Evolutionary conservation across 2,113 vertebrate genomes (phyloP).

Genomic region (Oceanodroma tethys): DNA sequence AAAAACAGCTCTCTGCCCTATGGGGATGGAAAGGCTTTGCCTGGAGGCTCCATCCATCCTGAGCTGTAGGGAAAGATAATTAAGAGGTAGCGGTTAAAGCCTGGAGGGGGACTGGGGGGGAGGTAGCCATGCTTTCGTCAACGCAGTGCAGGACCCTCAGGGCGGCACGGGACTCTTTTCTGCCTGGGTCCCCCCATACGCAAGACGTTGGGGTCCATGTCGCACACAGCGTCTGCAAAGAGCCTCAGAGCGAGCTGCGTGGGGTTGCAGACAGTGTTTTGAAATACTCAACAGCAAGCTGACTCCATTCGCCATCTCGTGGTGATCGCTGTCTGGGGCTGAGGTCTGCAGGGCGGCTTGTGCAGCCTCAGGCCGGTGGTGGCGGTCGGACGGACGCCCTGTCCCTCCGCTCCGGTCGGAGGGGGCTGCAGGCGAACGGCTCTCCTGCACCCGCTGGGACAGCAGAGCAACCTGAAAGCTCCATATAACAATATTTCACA

Average conservation of each 20-base stretch:
- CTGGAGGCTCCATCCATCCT: background rate
- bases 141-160: background rate
- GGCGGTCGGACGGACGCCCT: background rate
- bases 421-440: background rate
- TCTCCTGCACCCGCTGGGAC: background rate
- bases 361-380: fast-evolving
- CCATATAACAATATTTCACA: background rate
- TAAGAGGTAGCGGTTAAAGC: background rate
- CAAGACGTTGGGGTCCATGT: fast-evolving
- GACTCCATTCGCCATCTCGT: background rate
- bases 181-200: fast-evolving
- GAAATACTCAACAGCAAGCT: background rate
- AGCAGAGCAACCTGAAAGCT: background rate
- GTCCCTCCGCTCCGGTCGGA: fast-evolving
- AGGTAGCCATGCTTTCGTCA: background rate
- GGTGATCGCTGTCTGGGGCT: background rate
- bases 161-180: fast-evolving
- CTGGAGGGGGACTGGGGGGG: too few species aligned
- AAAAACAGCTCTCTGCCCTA: background rate
- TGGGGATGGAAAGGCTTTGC: background rate
- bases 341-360: background rate
- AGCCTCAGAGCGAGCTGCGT: background rate
- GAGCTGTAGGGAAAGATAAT: background rate
- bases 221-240: background rate
- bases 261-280: background rate